Percentiles rank a stretch among this genome's conserved stretches.
phyloP scores from a whole-genome alignment of 2,888 invertebrate genomes.

The Cyrtodaria siliqua region DNA sequence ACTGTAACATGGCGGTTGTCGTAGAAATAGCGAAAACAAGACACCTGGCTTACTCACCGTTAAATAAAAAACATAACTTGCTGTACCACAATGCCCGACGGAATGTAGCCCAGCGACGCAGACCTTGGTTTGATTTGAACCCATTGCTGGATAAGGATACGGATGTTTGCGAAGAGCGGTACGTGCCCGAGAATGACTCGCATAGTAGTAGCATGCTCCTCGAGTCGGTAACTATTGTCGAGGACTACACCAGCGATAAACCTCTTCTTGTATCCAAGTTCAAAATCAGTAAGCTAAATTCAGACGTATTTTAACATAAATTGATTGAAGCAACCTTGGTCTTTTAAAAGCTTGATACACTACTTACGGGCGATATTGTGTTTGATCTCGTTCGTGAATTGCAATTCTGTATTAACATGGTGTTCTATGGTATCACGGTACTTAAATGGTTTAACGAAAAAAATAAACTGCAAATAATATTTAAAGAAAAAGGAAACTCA shows the following conservation, averaged over 20 bases:
- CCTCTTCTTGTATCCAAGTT: conserved; percentile 46
- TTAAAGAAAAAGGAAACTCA: no score
- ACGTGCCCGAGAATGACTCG: conserved; percentile 38
- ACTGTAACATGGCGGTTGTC: conserved; percentile 33
- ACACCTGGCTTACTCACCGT: conserved; percentile 46
- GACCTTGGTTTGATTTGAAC: conserved; percentile 61
- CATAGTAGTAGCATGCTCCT: conserved; percentile 27
- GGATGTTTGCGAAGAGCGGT: conserved; percentile 29
- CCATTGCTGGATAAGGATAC: conserved; percentile 52
- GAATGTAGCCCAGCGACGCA: conserved; percentile 49
- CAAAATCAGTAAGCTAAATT: conserved; percentile 44
- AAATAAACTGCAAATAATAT: no score
- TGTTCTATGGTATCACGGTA: no score
- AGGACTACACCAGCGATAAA: conserved; percentile 53
- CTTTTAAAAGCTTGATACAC: no score
- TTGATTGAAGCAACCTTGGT: no score
- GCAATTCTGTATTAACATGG: no score
- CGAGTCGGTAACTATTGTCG: conserved; percentile 52
- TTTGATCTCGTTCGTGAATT: no score
- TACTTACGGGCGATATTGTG: no score
- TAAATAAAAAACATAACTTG: conserved; percentile 59
- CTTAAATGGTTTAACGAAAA: no score
- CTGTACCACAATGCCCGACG: conserved; percentile 43
- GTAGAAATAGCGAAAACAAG: conserved; percentile 46
- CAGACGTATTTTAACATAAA: no score